Evolutionary conservation across 2,888 invertebrate genomes (phyloP).

Genomic region (Epirrhoe alternata): DNA sequence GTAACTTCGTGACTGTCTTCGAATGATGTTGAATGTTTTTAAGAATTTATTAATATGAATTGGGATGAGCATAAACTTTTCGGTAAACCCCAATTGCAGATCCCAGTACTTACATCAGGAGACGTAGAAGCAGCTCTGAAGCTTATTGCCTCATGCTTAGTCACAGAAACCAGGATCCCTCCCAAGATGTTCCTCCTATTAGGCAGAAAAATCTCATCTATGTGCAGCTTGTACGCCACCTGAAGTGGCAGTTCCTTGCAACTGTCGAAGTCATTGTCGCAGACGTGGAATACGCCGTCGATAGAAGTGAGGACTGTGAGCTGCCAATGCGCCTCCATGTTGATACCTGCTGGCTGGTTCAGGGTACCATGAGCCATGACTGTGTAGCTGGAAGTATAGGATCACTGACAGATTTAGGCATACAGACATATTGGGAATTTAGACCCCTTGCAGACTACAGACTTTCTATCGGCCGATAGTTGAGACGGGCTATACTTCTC

Average conservation of each 20-base stretch:
- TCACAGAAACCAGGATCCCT: conserved; percentile 64
- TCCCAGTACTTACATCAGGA: conserved; percentile 54
- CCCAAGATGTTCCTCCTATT: conserved; percentile 75
- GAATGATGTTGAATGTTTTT: too few species aligned
- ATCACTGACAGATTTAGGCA: too few species aligned
- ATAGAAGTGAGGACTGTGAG: conserved; percentile 64
- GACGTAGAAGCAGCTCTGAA: conserved; percentile 68
- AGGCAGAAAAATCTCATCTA: conserved; percentile 73
- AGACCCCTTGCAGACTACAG: too few species aligned
- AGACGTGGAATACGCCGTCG: conserved; percentile 65
- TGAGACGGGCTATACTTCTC: too few species aligned
- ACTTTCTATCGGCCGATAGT: too few species aligned
- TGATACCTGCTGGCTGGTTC: conserved; percentile 42
- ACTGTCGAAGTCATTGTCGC: conserved; percentile 59
- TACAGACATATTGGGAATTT: too few species aligned
- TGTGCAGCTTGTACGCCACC: conserved; percentile 59
- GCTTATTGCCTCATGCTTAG: conserved; percentile 63
- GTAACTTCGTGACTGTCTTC: too few species aligned
- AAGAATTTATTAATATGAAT: too few species aligned
- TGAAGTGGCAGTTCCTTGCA: conserved; percentile 60
- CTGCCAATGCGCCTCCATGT: conserved; percentile 68
- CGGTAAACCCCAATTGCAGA: neutral
- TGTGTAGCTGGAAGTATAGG: conserved; percentile 60
- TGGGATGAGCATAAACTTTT: neutral
- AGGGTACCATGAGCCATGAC: conserved; percentile 68